phyloP scores from a whole-genome alignment of 2,797 vertebrate genomes.

The Poeciliopsis presidionis region DNA sequence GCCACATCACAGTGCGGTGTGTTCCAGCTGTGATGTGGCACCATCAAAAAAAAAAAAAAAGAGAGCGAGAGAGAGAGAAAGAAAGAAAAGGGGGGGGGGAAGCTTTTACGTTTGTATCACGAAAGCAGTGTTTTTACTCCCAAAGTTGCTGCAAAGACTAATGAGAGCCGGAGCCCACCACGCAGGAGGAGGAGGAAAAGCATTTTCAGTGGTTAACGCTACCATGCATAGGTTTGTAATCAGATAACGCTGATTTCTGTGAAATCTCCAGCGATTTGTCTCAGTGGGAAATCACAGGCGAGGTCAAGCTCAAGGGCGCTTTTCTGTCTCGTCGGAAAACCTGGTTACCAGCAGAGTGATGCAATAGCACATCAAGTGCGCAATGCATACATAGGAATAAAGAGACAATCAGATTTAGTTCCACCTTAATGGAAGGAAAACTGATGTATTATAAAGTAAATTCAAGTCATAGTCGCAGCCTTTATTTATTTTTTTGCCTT shows the following conservation, averaged over 20 bases:
- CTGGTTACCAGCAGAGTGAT: conserved; percentile 10
- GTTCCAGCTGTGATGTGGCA: conserved; percentile 19
- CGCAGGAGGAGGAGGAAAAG: conserved; percentile 14
- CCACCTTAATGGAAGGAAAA: conserved; percentile 43
- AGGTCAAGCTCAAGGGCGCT: conserved; percentile 53
- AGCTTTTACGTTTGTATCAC: conserved; percentile 1
- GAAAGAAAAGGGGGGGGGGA: not conserved
- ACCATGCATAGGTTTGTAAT: conserved; percentile 13
- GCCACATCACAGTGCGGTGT: not conserved
- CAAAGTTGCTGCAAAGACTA: conserved; percentile 10
- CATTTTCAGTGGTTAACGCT: conserved; percentile 7
- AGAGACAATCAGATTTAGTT: conserved; percentile 46
- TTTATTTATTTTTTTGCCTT: not conserved
- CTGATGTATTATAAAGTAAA: conserved; percentile 47
- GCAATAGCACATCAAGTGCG: conserved; percentile 3
- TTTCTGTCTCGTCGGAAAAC: conserved; percentile 17
- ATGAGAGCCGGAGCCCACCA: conserved; percentile 18
- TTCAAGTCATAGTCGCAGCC: conserved; percentile 18
- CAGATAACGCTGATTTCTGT: conserved; percentile 34
- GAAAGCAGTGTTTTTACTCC: conserved; percentile 13
- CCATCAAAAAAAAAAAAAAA: conserved; percentile 10
- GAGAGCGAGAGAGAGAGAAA: not conserved
- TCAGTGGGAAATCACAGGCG: conserved; percentile 51
- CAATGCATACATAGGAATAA: not conserved
- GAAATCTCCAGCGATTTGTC: conserved; percentile 37